Conservation (phyloP, 1,140 invertebrate genomes). For the Radopholus similis region DNA sequence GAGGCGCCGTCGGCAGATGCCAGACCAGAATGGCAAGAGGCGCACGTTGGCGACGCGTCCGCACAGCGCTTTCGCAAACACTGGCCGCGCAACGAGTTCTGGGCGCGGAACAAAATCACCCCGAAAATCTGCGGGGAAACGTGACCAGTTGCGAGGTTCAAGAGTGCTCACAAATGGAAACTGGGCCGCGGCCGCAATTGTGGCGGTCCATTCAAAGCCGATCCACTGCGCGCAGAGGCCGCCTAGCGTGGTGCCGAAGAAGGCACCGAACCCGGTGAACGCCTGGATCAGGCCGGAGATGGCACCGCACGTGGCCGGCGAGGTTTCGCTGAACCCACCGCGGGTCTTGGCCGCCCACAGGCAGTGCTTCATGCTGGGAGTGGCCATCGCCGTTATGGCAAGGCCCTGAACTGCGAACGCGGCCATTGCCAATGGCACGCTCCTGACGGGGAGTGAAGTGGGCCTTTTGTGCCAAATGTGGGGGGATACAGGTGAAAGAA, state of each 20-base stretch:
- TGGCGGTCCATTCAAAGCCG: conserved; percentile 41
- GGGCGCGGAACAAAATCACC: no score
- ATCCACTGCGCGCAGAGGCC: conserved; percentile 37
- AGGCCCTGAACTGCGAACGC: conserved; percentile 2
- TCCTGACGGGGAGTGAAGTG: no score
- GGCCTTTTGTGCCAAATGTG: no score
- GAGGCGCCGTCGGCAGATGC: no score
- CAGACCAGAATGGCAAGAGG: no score
- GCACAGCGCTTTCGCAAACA: no score
- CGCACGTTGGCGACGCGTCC: no score
- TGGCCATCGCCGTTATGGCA: background rate
- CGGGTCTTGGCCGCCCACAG: background rate
- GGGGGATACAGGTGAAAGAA: no score
- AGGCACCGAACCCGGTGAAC: background rate
- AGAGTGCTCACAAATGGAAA: no score
- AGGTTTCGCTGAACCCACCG: background rate
- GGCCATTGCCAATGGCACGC: background rate
- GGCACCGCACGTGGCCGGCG: background rate
- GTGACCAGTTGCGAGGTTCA: no score
- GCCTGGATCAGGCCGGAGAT: background rate
- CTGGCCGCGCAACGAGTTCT: no score
- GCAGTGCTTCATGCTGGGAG: background rate
- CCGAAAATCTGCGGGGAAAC: no score
- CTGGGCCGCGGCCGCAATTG: conserved; percentile 29
- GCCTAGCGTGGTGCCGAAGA: conserved; percentile 37